phyloP scores from a whole-genome alignment of 2,797 vertebrate genomes.

The Lophius americanus region DNA sequence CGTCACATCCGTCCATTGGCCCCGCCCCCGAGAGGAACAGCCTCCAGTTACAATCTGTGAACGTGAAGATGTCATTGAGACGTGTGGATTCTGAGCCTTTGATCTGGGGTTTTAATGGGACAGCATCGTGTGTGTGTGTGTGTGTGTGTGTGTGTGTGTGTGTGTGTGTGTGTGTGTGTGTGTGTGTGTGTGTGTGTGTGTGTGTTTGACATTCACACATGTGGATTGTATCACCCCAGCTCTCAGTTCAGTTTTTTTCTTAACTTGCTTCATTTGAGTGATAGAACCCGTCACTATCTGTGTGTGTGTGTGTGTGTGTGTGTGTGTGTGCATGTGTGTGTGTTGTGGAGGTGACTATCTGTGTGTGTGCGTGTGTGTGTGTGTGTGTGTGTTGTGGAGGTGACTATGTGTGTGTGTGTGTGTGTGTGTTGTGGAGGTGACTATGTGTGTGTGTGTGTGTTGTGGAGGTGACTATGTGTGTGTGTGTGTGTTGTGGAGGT shows the following conservation, averaged over 20 bases:
- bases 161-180: not conserved
- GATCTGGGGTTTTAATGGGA: no score
- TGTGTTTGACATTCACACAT: slow-evolving; percentile 30
- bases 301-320: slow-evolving; percentile 13
- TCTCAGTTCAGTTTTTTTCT: slow-evolving; percentile 51
- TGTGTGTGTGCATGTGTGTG: slow-evolving; percentile 17
- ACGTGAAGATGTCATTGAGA: slow-evolving; percentile 35
- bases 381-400: not conserved
- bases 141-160: not conserved
- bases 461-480: not conserved
- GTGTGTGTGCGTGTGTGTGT: slow-evolving; percentile 20
- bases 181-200: slow-evolving; percentile 3
- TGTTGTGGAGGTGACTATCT: not conserved
- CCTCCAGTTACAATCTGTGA: slow-evolving; percentile 40
- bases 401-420: slow-evolving; percentile 15
- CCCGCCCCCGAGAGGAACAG: slow-evolving; percentile 24
- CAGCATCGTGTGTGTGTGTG: no score
- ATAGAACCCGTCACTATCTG: slow-evolving; percentile 20
- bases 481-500: no score
- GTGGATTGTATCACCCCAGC: slow-evolving; percentile 50
- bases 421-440: slow-evolving; percentile 18
- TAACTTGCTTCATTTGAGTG: slow-evolving; percentile 25
- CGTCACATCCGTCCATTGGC: slow-evolving; percentile 1
- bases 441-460: slow-evolving; percentile 16
- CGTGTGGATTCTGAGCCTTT: slow-evolving; percentile 45